phyloP scores from a whole-genome alignment of 2,113 vertebrate genomes.

The Leptobrachium leishanense region DNA sequence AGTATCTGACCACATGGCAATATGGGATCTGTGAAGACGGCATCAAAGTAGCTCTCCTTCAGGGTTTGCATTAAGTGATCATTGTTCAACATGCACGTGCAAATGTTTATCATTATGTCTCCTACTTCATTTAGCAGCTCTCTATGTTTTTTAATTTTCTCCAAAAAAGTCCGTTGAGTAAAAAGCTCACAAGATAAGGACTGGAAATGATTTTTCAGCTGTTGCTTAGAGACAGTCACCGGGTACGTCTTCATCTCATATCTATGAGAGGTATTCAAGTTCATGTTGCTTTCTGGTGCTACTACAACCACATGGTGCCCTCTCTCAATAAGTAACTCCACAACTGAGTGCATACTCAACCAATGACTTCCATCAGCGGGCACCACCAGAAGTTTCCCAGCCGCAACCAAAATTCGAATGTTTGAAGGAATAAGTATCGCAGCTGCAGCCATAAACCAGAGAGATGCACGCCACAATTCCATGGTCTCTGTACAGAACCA shows the following conservation, averaged over 20 bases:
- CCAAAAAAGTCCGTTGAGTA: conserved; percentile 41
- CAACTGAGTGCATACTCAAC: conserved; percentile 67
- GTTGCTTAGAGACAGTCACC: conserved; percentile 59
- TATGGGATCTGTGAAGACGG: conserved; percentile 76
- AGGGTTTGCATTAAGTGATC: conserved; percentile 65
- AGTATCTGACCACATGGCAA: conserved; percentile 78
- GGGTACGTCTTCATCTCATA: conserved; percentile 63
- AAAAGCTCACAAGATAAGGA: accelerated
- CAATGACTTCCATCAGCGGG: conserved; percentile 87
- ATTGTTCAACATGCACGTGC: conserved; percentile 65
- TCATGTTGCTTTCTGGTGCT: conserved; percentile 68
- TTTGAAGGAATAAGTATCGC: conserved; percentile 43
- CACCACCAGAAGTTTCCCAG: conserved; percentile 76
- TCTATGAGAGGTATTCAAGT: conserved; percentile 65
- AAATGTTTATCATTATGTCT: conserved; percentile 35
- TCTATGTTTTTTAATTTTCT: conserved; percentile 43
- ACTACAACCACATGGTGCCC: conserved; percentile 72
- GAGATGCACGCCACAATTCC: no score
- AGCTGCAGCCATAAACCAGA: no score
- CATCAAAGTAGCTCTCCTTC: conserved; percentile 66
- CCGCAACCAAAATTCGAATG: conserved; percentile 34
- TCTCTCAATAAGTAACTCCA: conserved; percentile 68
- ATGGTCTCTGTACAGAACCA: no score
- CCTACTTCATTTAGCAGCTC: background rate
- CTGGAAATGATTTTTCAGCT: conserved; percentile 36